Percentiles rank a stretch among this genome's conserved stretches.
Evolutionary conservation across 1,140 invertebrate genomes (phyloP).

Genomic region (Ganaspis sp.): DNA sequence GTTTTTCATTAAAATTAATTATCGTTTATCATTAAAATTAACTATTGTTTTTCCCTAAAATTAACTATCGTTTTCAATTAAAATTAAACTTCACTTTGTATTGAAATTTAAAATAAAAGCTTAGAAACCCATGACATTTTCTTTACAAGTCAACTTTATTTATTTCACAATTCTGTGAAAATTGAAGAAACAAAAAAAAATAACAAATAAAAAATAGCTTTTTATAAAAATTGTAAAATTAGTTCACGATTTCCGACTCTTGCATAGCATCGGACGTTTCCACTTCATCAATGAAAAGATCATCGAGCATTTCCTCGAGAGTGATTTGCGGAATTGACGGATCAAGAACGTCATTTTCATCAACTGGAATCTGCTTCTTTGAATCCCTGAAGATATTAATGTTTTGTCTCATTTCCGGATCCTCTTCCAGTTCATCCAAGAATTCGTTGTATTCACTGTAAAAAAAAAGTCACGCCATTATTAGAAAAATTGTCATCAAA

Average conservation of each 20-base stretch:
- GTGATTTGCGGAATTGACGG: constrained; percentile 88
- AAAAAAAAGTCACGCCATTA: constrained; percentile 44
- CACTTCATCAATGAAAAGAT: constrained; percentile 88
- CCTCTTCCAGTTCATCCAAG: constrained; percentile 98
- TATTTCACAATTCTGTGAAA: too few species aligned
- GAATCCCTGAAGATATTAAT: constrained; percentile 95
- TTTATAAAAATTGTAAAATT: background rate
- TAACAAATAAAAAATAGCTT: background rate
- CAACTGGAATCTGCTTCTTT: constrained; percentile 80
- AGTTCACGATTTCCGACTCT: background rate
- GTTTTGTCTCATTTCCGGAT: constrained; percentile 90
- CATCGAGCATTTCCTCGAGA: constrained; percentile 98
- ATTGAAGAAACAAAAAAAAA: background rate
- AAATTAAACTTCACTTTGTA: too few species aligned
- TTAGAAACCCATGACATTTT: too few species aligned
- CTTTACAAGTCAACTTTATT: too few species aligned
- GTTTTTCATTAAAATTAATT: too few species aligned
- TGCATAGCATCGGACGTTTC: constrained; percentile 76
- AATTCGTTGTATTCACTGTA: constrained; percentile 95
- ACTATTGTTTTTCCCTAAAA: too few species aligned
- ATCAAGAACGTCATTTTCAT: constrained; percentile 79
- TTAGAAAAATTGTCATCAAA: constrained; percentile 24
- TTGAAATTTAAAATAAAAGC: too few species aligned
- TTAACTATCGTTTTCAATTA: too few species aligned
- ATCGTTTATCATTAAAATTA: too few species aligned